A percentile compares a stretch with the other conserved stretches of the same genome.
phyloP scores from a whole-genome alignment of 2,888 invertebrate genomes.

The Ectropis crepuscularia region DNA sequence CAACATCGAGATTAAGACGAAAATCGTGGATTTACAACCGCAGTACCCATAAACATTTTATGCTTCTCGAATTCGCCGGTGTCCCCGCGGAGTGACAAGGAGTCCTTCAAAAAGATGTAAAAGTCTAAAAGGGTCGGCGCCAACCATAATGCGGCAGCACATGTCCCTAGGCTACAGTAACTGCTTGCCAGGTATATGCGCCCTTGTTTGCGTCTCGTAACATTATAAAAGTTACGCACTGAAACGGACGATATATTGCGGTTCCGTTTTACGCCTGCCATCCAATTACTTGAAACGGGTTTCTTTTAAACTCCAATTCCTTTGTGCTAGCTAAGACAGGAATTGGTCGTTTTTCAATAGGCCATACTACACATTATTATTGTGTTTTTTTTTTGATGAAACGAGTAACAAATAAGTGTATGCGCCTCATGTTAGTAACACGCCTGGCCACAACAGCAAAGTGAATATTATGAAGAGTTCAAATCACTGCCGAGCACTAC shows the following conservation, averaged over 20 bases:
- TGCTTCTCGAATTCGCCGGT: slow-evolving; percentile 34
- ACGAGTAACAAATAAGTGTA: too few species aligned
- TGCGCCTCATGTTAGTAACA: too few species aligned
- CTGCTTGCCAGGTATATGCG: slow-evolving; percentile 23
- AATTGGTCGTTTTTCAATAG: slow-evolving; percentile 23
- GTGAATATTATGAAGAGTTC: too few species aligned
- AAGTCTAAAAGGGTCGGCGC: slow-evolving; percentile 32
- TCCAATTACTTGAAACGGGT: slow-evolving; percentile 26
- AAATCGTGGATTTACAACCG: slow-evolving; percentile 39
- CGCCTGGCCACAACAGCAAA: too few species aligned
- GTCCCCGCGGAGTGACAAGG: slow-evolving; percentile 31
- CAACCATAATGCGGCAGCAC: slow-evolving; percentile 33
- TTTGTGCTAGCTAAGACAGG: slow-evolving; percentile 8
- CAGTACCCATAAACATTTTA: slow-evolving; percentile 42
- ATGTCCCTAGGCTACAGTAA: slow-evolving; percentile 26
- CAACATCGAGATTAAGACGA: slow-evolving; percentile 35
- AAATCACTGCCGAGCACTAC: too few species aligned
- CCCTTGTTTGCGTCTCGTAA: slow-evolving; percentile 26
- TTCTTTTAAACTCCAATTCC: slow-evolving; percentile 8
- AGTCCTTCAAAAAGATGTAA: slow-evolving; percentile 33
- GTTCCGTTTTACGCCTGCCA: slow-evolving; percentile 25
- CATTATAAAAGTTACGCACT: slow-evolving; percentile 30
- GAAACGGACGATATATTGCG: slow-evolving; percentile 20
- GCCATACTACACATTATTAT: slow-evolving; percentile 4
- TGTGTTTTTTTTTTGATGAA: background rate